These are phyloP conservation scores for Smithornis capensis DNA, from an alignment of 2,113 vertebrate genomes.

Conservation along the genomic window DNA sequence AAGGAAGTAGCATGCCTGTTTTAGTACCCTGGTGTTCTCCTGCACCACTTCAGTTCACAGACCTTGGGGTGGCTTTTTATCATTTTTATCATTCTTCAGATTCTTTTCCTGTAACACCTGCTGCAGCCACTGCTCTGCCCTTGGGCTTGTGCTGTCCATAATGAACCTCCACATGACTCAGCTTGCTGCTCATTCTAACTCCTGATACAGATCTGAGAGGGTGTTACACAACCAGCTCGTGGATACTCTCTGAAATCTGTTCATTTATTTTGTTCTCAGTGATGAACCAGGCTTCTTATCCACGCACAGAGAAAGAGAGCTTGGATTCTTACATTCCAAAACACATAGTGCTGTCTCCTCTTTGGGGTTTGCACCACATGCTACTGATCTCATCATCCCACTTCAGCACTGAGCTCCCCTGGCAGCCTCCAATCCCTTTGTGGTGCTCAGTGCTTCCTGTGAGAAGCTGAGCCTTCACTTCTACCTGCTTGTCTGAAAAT, in stretches of 20 bases:
- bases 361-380: neutral
- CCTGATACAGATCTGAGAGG: neutral
- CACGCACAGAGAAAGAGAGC: neutral
- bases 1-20: neutral
- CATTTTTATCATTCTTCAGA: neutral
- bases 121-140: neutral
- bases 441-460: neutral
- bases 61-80: neutral
- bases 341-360: neutral
- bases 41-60: neutral
- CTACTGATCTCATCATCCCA: neutral
- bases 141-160: neutral
- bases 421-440: neutral
- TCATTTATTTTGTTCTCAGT: neutral
- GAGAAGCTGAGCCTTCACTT: neutral
- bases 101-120: neutral
- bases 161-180: conserved; percentile 14
- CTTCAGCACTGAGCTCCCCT: neutral
- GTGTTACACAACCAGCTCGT: neutral
- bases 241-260: neutral
- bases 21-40: neutral
- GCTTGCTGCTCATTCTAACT: neutral
- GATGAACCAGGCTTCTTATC: neutral
- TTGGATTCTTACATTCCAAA: neutral
- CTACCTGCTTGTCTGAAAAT: neutral